Evolutionary conservation across 2,797 vertebrate species (phyloP), one percentile per base, ranked within the genome.

Genomic region (Melanogrammus aeglefinus): DNA sequence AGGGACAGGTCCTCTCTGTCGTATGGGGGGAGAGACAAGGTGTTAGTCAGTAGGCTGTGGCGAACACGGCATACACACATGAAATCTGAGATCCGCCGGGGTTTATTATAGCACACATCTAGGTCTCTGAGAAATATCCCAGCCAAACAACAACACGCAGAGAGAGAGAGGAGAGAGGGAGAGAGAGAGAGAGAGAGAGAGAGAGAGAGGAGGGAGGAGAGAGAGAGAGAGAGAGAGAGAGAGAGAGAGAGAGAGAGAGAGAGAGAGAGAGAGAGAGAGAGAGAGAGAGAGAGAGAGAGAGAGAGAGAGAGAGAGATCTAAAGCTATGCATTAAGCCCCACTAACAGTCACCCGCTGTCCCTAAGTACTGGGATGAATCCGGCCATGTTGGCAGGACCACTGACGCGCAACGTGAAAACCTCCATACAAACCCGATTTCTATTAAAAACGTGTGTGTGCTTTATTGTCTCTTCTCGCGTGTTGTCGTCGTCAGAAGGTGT

Each of bases 401-500:
- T 41, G 39, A 12, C 39, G 9, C 39, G 8, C 41, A 44, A 44
- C 41, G 41, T 14, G 47, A 57, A 1, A 18, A 21, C 47, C 12
- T 6, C 2, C 12, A 57, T 3, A 18, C 16, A 21, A 57, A 57
- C 47, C 16, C 47, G 47, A 57, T n/a, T 21, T 5, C n/a, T 36
- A 31, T 33, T 44, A 2, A 29, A 77, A 35, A 13, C 27, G 35
- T 29, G 76, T 36, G 35, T 66, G 76, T 79, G 69, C 27, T 33
- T 6, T 16, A 51, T 51, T 1, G 44, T 51, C 70, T 80, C 72
- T 72, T 16, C 21, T 35, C 78, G 82, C 86, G 82, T 82, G 73
- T 72, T 75, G 69, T 0, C 41, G 35, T 14, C 78, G 75, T 74
- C 73, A 7, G 84, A 84, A 86, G 90, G 86, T 87, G 86, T 85